phyloP scores from a whole-genome alignment of 2,888 invertebrate species.

The Cryptophagus acutangulus region DNA sequence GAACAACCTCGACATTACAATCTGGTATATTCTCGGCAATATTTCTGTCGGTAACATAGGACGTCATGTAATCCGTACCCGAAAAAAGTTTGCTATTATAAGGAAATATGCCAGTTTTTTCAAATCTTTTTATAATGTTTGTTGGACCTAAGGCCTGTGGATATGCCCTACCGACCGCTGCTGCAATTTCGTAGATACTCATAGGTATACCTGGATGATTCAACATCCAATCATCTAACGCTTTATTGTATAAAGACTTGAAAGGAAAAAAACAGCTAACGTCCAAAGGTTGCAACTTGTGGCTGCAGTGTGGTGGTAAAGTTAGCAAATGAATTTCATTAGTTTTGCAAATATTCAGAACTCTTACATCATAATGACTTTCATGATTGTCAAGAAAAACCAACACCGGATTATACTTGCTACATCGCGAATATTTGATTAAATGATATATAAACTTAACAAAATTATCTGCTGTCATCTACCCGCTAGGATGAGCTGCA shows the following conservation, averaged over 20 bases:
- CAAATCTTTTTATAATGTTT: constrained; percentile 13
- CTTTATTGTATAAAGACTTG: constrained; percentile 7
- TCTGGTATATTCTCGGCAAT: too few species aligned
- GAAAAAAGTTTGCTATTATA: constrained; percentile 7
- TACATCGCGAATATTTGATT: constrained; percentile 33
- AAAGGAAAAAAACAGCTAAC: constrained; percentile 17
- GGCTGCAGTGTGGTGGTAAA: constrained; percentile 40
- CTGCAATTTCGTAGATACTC: constrained; percentile 16
- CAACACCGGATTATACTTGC: constrained; percentile 26
- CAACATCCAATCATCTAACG: constrained; percentile 34
- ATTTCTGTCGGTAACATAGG: constrained; percentile 12
- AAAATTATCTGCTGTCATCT: constrained; percentile 36
- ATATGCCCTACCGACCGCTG: constrained; percentile 11
- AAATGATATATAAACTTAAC: constrained; percentile 34
- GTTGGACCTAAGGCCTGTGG: constrained; percentile 12
- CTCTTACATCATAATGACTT: constrained; percentile 29
- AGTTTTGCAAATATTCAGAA: constrained; percentile 36
- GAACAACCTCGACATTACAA: too few species aligned
- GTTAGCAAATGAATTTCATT: constrained; percentile 41
- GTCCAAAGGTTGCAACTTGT: constrained; percentile 39
- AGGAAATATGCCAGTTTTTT: constrained; percentile 10
- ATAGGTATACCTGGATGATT: constrained; percentile 33
- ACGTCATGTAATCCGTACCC: constrained; percentile 9
- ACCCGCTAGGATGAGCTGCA: constrained; percentile 33
- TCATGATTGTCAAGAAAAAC: constrained; percentile 37